phyloP scores from a whole-genome alignment of 2,888 invertebrate genomes.

The Chloromyia formosa region DNA sequence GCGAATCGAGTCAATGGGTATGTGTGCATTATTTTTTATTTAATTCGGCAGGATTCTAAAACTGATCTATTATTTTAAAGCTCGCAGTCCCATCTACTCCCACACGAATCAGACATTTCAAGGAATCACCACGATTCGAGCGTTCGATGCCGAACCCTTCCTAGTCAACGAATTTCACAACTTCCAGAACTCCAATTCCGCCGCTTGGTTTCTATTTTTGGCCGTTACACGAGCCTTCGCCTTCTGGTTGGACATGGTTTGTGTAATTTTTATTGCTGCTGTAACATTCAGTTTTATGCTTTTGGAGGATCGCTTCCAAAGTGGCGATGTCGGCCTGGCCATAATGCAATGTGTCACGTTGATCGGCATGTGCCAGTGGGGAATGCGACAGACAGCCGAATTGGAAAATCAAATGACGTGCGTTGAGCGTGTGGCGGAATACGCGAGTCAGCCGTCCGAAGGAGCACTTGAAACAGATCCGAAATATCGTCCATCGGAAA shows the following conservation, averaged over 20 bases:
- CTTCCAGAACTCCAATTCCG: constrained; percentile 73
- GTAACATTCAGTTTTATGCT: constrained; percentile 88
- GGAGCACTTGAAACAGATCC: constrained; percentile 66
- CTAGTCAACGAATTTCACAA: constrained; percentile 72
- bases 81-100: constrained; percentile 80
- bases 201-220: constrained; percentile 83
- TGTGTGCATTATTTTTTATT: constrained; percentile 50
- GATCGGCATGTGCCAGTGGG: constrained; percentile 82
- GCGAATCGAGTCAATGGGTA: constrained; percentile 62
- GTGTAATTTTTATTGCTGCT: constrained; percentile 82
- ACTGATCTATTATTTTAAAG: constrained; percentile 62
- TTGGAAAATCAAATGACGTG: constrained; percentile 83
- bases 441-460: constrained; percentile 75
- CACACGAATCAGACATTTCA: constrained; percentile 79
- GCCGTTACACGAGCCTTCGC: constrained; percentile 92
- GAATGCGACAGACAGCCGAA: constrained; percentile 87
- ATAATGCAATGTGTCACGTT: constrained; percentile 77
- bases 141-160: constrained; percentile 72
- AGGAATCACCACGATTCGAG: constrained; percentile 81
- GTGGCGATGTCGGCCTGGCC: constrained; percentile 76
- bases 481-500: constrained; percentile 60
- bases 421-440: constrained; percentile 87
- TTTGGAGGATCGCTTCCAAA: constrained; percentile 62
- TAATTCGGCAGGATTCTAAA: neutral
- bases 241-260: constrained; percentile 88